Evolutionary conservation across 2,888 invertebrate species (phyloP), one percentile per base, ranked within the genome.

Genomic region (Spisula solida): DNA sequence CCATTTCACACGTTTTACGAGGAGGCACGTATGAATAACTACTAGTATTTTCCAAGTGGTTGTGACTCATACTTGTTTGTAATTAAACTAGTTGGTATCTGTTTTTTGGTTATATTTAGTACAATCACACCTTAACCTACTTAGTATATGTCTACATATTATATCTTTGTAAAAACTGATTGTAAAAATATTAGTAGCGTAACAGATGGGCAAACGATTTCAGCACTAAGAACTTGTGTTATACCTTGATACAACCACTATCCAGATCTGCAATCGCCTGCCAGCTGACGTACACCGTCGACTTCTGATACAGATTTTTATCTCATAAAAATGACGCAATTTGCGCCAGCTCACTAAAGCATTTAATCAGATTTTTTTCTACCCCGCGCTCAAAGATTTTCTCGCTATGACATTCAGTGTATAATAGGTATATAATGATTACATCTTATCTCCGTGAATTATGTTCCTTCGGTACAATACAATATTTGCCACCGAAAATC

Each of bases 331-430:
- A 34, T 34, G 75, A 75, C 75, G 34, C 14, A 34, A 34, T 34
- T 1, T 66, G 31, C 16, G 0, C 31, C 12, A 16, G 16, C 16
- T 31, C 12, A 75, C 34, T 16, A 75, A 75, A 34, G 75, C 31
- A 75, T 75, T 31, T 31, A 75, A 75, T 75, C 31, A 75, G 75
- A 75, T 75, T 75, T 75, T 31, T 75, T 75, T 25, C 75, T 14
- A 25, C 14, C 31, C 34, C 29, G 1, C 29, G 34, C 14, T 75
- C 75, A 75, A 75, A 75, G 34, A 31, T 34, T 1, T 31, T 5
- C 75, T 34, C 14, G 25, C 18, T 75, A 34, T 31, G 75, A 75
- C 75, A 75, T 1, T n/a, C 18, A 31, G 25, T 31, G 34, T 31
- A 18, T 75, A 75, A 75, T 34, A 14, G 34, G 12, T 34, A 31